Evolutionary conservation across 2,797 vertebrate species (phyloP).

Genomic region (Cyprinodon diabolis): DNA sequence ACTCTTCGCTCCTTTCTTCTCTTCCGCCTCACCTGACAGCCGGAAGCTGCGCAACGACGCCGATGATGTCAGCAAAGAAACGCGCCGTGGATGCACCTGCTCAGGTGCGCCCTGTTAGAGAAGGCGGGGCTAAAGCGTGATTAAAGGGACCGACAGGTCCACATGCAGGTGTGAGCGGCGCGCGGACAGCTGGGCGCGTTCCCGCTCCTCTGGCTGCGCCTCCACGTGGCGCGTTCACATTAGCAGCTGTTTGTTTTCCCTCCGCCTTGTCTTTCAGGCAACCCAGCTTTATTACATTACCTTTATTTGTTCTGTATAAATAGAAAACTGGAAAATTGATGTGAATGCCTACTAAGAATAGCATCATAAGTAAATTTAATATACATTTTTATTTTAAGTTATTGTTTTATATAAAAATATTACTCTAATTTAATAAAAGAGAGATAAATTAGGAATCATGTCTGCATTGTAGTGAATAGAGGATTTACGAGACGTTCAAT

Average conservation of each 20-base stretch:
- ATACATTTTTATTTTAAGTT: too few species aligned
- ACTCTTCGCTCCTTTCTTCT: background rate
- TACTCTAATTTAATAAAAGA: too few species aligned
- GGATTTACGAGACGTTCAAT: too few species aligned
- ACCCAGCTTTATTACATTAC: background rate
- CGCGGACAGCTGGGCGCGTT: background rate
- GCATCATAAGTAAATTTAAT: too few species aligned
- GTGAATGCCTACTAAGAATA: too few species aligned
- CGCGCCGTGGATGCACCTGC: conserved; percentile 6
- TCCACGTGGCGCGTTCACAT: conserved; percentile 1
- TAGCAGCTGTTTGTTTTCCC: accelerated
- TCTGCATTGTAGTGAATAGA: too few species aligned
- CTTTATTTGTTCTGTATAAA: background rate
- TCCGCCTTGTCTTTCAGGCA: conserved; percentile 20
- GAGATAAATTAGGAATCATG: too few species aligned
- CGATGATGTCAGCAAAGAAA: background rate
- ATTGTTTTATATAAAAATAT: too few species aligned
- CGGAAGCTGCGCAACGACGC: conserved; percentile 13
- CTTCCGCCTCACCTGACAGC: conserved; percentile 52
- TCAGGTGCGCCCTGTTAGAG: background rate
- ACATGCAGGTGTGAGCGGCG: background rate
- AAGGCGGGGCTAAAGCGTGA: background rate
- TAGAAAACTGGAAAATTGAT: too few species aligned
- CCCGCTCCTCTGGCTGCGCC: too few species aligned
- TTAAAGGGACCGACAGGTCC: conserved; percentile 4